Evolutionary conservation across 2,113 vertebrate species (phyloP).

Genomic region (Camarhynchus parvulus): DNA sequence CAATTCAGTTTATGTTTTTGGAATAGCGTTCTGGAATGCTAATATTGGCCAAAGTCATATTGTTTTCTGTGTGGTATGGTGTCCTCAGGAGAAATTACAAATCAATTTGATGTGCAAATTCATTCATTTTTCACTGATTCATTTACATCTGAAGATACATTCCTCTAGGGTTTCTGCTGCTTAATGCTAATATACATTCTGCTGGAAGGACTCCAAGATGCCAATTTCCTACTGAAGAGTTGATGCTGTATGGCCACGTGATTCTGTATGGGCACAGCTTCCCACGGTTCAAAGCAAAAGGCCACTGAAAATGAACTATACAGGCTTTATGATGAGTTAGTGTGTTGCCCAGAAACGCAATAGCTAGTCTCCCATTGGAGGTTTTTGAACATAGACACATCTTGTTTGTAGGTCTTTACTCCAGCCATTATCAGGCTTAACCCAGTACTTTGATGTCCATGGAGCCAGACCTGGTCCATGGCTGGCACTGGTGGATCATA

Average conservation of each 20-base stretch:
- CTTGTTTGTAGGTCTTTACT: background rate
- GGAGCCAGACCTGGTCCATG: background rate
- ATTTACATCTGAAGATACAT: conserved; percentile 11
- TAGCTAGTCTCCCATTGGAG: background rate
- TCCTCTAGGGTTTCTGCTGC: background rate
- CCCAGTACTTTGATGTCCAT: background rate
- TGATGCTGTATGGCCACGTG: background rate
- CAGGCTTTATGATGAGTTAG: background rate
- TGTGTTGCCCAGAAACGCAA: background rate
- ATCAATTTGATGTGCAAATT: conserved; percentile 15
- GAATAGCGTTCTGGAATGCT: background rate
- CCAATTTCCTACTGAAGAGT: background rate
- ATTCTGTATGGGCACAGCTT: background rate
- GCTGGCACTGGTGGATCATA: background rate
- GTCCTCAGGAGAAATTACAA: conserved; percentile 16
- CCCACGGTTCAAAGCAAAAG: background rate
- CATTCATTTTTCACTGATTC: background rate
- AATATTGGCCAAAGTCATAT: background rate
- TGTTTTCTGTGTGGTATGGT: background rate
- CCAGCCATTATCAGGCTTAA: background rate
- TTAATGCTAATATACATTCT: background rate
- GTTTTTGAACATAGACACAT: background rate
- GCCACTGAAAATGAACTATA: background rate
- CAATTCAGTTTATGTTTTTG: background rate
- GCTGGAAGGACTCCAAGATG: background rate